Evolutionary conservation across 1,140 invertebrate species (phyloP).

Genomic region (Tetragonula clypearis): DNA sequence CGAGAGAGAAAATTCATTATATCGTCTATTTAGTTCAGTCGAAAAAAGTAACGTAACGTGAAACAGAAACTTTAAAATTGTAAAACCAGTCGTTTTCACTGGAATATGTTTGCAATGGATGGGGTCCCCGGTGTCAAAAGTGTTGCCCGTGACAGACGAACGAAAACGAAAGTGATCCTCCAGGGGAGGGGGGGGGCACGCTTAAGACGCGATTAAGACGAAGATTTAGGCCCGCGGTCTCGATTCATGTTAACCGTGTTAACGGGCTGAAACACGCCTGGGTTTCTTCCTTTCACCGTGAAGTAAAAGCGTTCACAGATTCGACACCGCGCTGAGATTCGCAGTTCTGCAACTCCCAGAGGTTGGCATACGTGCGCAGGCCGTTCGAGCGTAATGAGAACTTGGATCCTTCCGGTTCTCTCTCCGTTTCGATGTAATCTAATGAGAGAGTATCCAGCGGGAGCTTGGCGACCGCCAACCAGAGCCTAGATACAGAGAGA

Average conservation of each 20-base stretch:
- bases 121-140: neutral
- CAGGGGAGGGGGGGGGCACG: too few relatives aligned
- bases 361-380: neutral
- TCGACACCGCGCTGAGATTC: neutral
- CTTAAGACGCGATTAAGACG: neutral
- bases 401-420: conserved; percentile 8
- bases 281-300: neutral
- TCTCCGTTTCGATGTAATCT: conserved; percentile 31
- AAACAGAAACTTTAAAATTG: too few relatives aligned
- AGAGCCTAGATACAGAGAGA: neutral
- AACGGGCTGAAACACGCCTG: too few relatives aligned
- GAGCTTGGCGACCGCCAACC: neutral
- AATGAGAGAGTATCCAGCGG: conserved; percentile 38
- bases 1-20: too few relatives aligned
- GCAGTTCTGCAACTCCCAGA: neutral
- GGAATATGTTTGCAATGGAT: neutral
- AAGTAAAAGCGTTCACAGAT: conserved; percentile 13
- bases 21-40: too few relatives aligned
- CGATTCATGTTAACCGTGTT: too few relatives aligned
- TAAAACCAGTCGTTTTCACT: too few relatives aligned
- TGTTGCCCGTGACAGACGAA: neutral
- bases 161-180: conserved; percentile 25
- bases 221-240: neutral
- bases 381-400: conserved; percentile 13
- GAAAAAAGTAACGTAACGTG: too few relatives aligned